phyloP scores from a whole-genome alignment of 2,888 invertebrate species.

The Euplexia lucipara region DNA sequence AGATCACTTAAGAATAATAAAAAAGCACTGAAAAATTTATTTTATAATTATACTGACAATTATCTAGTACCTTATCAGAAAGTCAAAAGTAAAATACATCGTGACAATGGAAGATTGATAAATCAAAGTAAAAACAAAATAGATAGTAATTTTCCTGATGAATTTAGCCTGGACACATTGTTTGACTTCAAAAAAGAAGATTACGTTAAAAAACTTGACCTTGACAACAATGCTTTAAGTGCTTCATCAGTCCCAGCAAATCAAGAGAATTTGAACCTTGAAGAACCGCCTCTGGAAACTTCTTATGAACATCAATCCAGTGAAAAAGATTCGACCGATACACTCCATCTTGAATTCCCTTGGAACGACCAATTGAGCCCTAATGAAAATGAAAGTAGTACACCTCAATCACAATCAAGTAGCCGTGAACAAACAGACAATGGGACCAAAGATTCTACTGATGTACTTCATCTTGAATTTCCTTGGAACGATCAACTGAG shows the following conservation, averaged over 20 bases:
- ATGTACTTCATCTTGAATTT: conserved; percentile 23
- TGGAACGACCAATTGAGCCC: background rate
- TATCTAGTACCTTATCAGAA: conserved; percentile 18
- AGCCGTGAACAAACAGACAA: background rate
- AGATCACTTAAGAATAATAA: background rate
- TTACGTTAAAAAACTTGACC: background rate
- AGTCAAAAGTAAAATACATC: background rate
- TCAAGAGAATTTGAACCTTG: background rate
- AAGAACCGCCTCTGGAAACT: background rate
- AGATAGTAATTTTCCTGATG: background rate
- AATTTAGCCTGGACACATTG: conserved; percentile 12
- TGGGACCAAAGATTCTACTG: background rate
- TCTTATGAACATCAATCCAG: background rate
- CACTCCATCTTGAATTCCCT: conserved; percentile 4
- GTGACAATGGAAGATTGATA: background rate
- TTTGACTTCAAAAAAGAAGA: background rate
- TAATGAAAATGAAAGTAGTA: background rate
- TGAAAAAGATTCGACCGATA: background rate
- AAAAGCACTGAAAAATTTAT: background rate
- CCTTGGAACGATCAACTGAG: conserved; percentile 27
- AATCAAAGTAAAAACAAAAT: background rate
- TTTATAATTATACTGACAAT: background rate
- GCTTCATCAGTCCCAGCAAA: background rate
- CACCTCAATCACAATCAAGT: background rate
- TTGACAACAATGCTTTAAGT: background rate